Base-by-base conservation (phyloP, 2,888 invertebrate species). In the Noctua janthina region DNA sequence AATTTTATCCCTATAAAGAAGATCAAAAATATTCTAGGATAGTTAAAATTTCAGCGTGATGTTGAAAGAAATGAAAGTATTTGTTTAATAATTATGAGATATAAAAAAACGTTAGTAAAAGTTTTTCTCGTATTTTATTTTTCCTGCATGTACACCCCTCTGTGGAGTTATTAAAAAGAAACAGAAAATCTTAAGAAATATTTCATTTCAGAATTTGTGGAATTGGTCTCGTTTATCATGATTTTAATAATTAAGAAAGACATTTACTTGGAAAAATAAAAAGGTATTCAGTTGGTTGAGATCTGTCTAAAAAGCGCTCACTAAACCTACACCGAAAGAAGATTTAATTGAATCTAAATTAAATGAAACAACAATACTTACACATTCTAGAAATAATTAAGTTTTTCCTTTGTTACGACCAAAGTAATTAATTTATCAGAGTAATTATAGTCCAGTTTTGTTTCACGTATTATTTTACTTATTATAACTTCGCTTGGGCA, bases 401-500 rank as follows among this genome's bases (percentile, higher is more conserved):
- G 62, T 71, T 82, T 51, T 86, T 81, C 68, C 46, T 76, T 82
- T 76, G 67, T 86, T 70, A 54, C 46, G 20, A 54, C 56, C 29
- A 13, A 70, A 62, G 67, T 82, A 88, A 88, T 82, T 86, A 86
- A 76, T 86, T 82, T 71, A 86, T 76, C 39, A 64, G n/a, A 20
- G 64, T 86, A 82, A 86, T 86, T 82, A 82, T 74, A 76, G 78
- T 76, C 59, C 70, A 51, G 83, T 66, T 74, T 62, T 81, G 51
- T 86, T 77, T 82, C 75, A 74, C 39, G 54, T 88, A 74, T 87
- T 87, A 77, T 87, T 91, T 89, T 87, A 91, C 90, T 90, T 91
- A 90, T 91, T 90, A 91, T 85, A 93, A 92, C 89, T 93, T 90
- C 29, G 74, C 78, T 78, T 56, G 59, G 29, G 68, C 70, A 94